Percentiles rank a stretch among this genome's conserved stretches.
phyloP scores from a whole-genome alignment of 2,797 vertebrate genomes.

The Serranus cabrilla region DNA sequence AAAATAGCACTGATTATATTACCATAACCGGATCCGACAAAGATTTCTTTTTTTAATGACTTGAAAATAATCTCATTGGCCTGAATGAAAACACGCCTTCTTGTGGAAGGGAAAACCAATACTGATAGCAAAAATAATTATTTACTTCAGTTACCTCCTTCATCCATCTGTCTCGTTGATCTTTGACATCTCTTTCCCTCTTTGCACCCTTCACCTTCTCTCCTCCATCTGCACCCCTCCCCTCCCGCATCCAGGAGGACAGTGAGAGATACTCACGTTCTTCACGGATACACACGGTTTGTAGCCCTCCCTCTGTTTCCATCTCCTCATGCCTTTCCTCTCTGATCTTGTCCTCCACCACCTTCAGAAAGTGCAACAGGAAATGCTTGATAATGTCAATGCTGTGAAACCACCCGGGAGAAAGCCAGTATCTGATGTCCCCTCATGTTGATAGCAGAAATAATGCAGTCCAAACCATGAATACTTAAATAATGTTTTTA shows the following conservation, averaged over 20 bases:
- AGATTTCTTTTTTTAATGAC: too few species aligned
- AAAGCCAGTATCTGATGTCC: not conserved
- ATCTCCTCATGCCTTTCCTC: conserved; percentile 31
- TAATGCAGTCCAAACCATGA: not conserved
- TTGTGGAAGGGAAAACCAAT: not conserved
- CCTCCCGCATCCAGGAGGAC: conserved; percentile 90
- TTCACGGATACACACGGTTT: conserved; percentile 90
- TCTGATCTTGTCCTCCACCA: conserved; percentile 2
- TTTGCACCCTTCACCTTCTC: conserved; percentile 25
- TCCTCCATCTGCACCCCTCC: conserved; percentile 36
- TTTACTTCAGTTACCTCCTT: not conserved
- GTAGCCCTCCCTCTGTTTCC: conserved; percentile 80
- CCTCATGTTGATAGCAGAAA: not conserved
- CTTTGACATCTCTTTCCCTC: conserved; percentile 45
- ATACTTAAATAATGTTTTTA: not conserved
- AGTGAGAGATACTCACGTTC: conserved; percentile 93
- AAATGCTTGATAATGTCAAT: not conserved
- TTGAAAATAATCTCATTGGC: not conserved
- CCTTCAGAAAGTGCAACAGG: not conserved
- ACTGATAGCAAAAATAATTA: not conserved
- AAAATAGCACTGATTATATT: not conserved
- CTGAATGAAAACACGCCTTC: not conserved
- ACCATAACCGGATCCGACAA: not conserved
- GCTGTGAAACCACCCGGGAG: not conserved
- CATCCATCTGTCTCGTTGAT: conserved; percentile 43